phyloP scores from a whole-genome alignment of 1,140 invertebrate species.

The Helicoverpa armigera region DNA sequence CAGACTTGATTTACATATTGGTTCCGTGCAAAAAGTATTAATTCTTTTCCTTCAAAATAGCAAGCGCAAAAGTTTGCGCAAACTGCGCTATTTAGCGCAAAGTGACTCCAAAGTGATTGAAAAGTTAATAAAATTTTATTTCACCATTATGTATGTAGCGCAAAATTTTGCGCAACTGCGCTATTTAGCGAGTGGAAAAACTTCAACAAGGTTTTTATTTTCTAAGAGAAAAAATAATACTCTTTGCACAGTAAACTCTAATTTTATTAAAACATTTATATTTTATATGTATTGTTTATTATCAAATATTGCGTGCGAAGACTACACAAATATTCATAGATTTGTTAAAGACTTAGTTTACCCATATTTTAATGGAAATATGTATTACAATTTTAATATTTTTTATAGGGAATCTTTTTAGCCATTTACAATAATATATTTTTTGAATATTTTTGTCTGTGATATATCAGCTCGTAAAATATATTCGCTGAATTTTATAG shows the following conservation, averaged over 20 bases:
- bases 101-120: no score
- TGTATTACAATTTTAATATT: no score
- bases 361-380: neutral
- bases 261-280: slow-evolving; percentile 15
- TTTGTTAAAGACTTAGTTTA: neutral
- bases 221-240: neutral
- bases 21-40: slow-evolving; percentile 1
- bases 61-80: no score
- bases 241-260: neutral
- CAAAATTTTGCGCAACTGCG: no score
- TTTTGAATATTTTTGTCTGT: no score
- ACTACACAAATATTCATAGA: neutral
- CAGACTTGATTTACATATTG: neutral
- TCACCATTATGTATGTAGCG: no score
- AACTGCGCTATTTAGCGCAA: no score
- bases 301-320: slow-evolving; percentile 10
- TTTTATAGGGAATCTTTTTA: no score
- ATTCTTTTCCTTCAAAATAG: neutral
- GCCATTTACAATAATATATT: no score
- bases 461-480: no score
- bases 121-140: no score
- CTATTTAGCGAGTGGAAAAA: neutral
- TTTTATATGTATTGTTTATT: neutral
- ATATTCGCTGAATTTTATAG: no score
- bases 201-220: neutral